Base-by-base conservation (phyloP, 2,888 invertebrate genomes). In the Stegophylla sp. region DNA sequence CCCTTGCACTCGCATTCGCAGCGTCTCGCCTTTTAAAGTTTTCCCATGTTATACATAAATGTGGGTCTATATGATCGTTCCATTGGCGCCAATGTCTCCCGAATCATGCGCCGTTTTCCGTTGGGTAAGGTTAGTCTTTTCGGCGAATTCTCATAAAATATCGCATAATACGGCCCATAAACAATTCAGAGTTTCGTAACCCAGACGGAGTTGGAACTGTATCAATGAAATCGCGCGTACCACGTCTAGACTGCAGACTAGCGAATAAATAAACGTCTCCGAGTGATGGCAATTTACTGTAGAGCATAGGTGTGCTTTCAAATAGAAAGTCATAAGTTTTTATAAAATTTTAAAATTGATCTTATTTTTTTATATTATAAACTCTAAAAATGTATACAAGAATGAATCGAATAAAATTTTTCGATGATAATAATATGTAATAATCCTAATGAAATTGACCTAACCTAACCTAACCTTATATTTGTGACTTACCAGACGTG, bases 111-210 rank as follows among this genome's bases (percentile, higher is more conserved):
- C 59, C 71, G 71, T 69, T 71, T 71, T 79, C 79, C 69, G 79
- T 79, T 79, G 79, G 34, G 79, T 63, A 69, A 79, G 79, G 79
- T 79, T 79, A 79, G 71, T 71, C 45, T 12, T 79, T n/a, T 69
- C 67, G 61, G 41, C 41, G 48, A 63, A 41, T 41, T 23, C 51
- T 63, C 63, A 63, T 75, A 63, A 75, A 75, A 64, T 75, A 75
- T 75, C 51, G 48, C 23, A 51, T 51, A 64, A 41, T 17, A 75
- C 34, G 63, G 74, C 63, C 63, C 63, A 75, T 75, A 75, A 75
- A 75, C 63, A 75, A 75, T 75, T 64, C 51, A 23, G 34, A 51
- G 74, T 75, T 75, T 75, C 34, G 20, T 59, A 59, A 59, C 10
- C 48, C 66, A 53, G 59, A 69, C 51, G 61, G 28, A 79, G 69